These are phyloP conservation scores for Centropyge bicolor DNA, from an alignment of 2,797 vertebrate genomes.

Conservation along the genomic window DNA sequence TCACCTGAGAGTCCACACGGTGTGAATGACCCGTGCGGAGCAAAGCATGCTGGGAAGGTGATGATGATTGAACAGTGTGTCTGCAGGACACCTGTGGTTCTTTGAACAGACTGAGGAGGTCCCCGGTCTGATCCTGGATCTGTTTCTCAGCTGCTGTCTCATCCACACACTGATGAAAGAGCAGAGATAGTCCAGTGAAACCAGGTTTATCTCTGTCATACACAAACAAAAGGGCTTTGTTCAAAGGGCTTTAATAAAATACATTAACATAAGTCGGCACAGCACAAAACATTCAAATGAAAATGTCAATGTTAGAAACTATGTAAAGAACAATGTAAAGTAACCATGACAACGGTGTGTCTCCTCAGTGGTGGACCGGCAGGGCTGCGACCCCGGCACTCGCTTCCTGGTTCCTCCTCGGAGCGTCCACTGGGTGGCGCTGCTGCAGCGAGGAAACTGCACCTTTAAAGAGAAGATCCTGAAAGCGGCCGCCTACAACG, in stretches of 20 bases:
- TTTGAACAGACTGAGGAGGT: neutral
- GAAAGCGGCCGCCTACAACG: conserved; percentile 92
- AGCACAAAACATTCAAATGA: neutral
- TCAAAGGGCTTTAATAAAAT: too few relatives aligned
- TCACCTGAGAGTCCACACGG: too few relatives aligned
- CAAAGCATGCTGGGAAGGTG: neutral
- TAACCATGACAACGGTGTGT: conserved; percentile 35
- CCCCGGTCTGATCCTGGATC: neutral
- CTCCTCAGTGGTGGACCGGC: conserved; percentile 90
- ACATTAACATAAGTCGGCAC: too few relatives aligned
- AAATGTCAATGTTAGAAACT: neutral
- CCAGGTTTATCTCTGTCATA: neutral
- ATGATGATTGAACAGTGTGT: neutral
- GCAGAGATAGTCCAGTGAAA: neutral
- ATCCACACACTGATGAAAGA: neutral
- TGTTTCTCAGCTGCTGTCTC: neutral
- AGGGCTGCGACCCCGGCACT: conserved; percentile 94
- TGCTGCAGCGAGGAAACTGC: conserved; percentile 96
- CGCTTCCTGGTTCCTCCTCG: conserved; percentile 93
- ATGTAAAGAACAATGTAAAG: neutral
- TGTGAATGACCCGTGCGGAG: neutral
- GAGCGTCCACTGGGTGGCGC: conserved; percentile 94
- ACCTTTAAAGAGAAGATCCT: conserved; percentile 98
- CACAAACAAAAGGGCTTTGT: too few relatives aligned
- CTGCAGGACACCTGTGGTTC: neutral